phyloP scores from a whole-genome alignment of 2,888 invertebrate genomes.

The Drosophila falleni region DNA sequence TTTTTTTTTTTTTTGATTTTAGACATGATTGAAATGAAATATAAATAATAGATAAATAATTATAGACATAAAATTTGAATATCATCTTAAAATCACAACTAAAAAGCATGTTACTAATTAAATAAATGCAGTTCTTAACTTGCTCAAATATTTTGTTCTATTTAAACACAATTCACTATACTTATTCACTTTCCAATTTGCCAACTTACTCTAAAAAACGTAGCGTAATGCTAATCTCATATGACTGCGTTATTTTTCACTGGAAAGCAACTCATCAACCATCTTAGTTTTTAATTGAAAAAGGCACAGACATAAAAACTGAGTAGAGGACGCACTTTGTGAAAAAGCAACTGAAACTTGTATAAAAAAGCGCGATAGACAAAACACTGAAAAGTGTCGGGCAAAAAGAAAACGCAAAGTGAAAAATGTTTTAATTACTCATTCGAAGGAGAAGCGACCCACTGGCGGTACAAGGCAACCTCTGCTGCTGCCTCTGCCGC shows the following conservation, averaged over 20 bases:
- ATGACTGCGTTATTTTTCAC: neutral
- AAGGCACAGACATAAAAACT: constrained; percentile 45
- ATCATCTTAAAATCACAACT: too few species aligned
- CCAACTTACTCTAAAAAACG: neutral
- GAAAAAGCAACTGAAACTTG: constrained; percentile 44
- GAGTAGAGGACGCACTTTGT: constrained; percentile 33
- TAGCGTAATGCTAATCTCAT: constrained; percentile 20
- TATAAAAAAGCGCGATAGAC: constrained; percentile 44
- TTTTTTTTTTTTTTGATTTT: too few species aligned
- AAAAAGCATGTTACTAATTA: too few species aligned
- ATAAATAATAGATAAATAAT: too few species aligned
- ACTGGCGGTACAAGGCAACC: constrained; percentile 1
- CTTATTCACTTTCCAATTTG: neutral
- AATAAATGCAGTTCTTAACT: too few species aligned
- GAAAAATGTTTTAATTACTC: constrained; percentile 84
- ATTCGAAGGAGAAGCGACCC: constrained; percentile 56
- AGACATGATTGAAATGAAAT: too few species aligned
- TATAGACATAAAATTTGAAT: too few species aligned
- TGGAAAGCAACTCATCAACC: constrained; percentile 24
- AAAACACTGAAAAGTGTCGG: constrained; percentile 60
- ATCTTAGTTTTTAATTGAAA: constrained; percentile 67
- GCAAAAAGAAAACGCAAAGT: constrained; percentile 54
- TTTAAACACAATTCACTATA: neutral
- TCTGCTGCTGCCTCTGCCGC: neutral
- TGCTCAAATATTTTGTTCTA: neutral